A percentile compares a stretch with the other conserved stretches of the same genome.
phyloP scores from a whole-genome alignment of 2,797 vertebrate genomes.

The Morus bassanus region DNA sequence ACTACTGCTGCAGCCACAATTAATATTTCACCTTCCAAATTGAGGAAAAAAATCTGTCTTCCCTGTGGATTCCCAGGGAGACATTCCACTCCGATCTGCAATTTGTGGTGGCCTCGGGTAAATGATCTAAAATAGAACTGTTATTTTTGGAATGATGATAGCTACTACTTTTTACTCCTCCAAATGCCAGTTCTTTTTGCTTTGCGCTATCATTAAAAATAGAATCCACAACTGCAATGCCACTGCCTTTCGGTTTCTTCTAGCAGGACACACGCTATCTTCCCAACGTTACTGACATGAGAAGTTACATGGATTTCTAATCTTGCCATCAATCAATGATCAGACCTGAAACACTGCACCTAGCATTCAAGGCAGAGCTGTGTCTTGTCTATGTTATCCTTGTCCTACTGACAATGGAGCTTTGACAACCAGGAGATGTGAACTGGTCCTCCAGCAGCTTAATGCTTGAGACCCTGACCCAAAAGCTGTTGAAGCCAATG shows the following conservation, averaged over 20 bases:
- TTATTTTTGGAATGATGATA: slow-evolving; percentile 25
- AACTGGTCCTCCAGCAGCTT: not conserved
- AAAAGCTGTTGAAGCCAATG: not conserved
- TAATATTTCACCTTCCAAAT: slow-evolving; percentile 50
- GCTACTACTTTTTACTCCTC: not conserved
- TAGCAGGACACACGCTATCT: not conserved
- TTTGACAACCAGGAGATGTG: not conserved
- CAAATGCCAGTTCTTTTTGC: not conserved
- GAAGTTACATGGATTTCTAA: not conserved
- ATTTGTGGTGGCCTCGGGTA: slow-evolving; percentile 14
- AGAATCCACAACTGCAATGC: not conserved
- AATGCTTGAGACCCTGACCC: fast-evolving
- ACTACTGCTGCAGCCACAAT: not conserved
- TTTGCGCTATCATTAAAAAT: not conserved
- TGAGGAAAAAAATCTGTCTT: not conserved
- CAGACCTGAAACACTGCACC: not conserved
- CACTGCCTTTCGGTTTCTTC: not conserved
- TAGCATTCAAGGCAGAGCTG: not conserved
- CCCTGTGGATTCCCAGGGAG: not conserved
- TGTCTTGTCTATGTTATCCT: not conserved
- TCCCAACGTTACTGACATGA: fast-evolving
- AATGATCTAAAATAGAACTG: slow-evolving; percentile 31
- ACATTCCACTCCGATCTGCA: not conserved
- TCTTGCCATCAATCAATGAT: not conserved
- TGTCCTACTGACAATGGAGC: fast-evolving